phyloP scores from a whole-genome alignment of 2,113 vertebrate genomes.

The Carassius carassius region DNA sequence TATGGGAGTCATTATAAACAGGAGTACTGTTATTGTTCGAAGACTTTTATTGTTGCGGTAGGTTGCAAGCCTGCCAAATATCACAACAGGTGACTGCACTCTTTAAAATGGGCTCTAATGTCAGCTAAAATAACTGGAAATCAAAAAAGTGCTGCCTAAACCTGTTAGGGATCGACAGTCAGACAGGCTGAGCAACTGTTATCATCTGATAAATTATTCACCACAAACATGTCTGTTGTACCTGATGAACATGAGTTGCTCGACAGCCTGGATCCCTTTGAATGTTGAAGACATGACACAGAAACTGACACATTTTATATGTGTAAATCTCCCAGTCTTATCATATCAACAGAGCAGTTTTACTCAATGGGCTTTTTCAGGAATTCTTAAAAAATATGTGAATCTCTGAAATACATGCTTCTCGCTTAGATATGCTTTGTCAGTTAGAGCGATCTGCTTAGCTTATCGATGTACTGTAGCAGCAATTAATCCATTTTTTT shows the following conservation, averaged over 20 bases:
- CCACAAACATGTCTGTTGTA: neutral
- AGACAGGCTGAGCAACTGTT: neutral
- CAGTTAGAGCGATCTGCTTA: neutral
- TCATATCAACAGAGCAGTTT: neutral
- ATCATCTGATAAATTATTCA: conserved; percentile 3
- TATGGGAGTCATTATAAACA: conserved; percentile 23
- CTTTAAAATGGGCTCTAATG: conserved; percentile 11
- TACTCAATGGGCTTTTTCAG: neutral
- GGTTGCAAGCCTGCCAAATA: conserved; percentile 18
- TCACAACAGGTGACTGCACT: conserved; percentile 9
- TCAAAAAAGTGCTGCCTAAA: neutral
- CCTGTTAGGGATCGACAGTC: neutral
- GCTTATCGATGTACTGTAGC: neutral
- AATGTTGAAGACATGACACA: conserved; percentile 12
- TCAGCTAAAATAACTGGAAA: conserved; percentile 6
- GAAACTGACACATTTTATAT: neutral
- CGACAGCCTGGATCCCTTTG: neutral
- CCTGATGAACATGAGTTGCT: neutral
- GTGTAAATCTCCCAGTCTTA: neutral
- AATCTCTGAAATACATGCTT: neutral
- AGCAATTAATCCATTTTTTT: neutral
- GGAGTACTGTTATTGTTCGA: conserved; percentile 11
- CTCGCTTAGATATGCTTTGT: neutral
- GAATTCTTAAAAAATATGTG: neutral
- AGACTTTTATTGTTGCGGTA: conserved; percentile 33